Conservation (phyloP, 1,140 invertebrate species). For the Sycophila sp. region DNA sequence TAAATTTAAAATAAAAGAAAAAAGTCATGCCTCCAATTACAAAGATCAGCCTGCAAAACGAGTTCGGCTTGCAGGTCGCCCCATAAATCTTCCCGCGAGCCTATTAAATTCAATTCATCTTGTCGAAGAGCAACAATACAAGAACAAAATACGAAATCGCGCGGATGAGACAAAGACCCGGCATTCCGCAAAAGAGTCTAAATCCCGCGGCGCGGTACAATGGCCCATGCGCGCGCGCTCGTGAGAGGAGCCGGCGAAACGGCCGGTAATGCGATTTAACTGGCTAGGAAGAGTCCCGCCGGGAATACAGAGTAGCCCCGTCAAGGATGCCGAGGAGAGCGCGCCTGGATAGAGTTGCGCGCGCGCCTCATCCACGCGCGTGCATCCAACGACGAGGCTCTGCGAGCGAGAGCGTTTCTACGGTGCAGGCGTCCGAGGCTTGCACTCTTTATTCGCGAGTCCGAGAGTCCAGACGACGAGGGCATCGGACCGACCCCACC, state of each 20-base stretch:
- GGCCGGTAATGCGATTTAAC: slow-evolving; percentile 15
- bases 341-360: not conserved
- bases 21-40: too few relatives aligned
- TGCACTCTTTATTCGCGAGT: slow-evolving; percentile 23
- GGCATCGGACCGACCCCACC: not conserved
- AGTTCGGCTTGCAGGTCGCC: too few relatives aligned
- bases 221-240: not conserved
- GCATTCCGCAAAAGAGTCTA: too few relatives aligned
- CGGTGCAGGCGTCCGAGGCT: not conserved
- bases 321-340: slow-evolving; percentile 24
- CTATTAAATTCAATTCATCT: too few relatives aligned
- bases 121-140: too few relatives aligned
- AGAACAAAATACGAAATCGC: not conserved
- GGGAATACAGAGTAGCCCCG: slow-evolving; percentile 11
- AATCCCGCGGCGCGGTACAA: too few relatives aligned
- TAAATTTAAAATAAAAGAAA: too few relatives aligned
- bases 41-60: too few relatives aligned
- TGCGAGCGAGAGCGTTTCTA: not conserved
- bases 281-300: not conserved
- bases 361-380: not conserved
- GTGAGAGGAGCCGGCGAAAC: not conserved
- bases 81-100: too few relatives aligned
- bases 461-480: too few relatives aligned
- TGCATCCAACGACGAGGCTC: not conserved
- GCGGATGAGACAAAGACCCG: too few relatives aligned